Percentiles rank a stretch among this genome's conserved stretches.
phyloP scores from a whole-genome alignment of 35 echinoderm and acorn worm species.

The Apostichopus parvimensis region DNA sequence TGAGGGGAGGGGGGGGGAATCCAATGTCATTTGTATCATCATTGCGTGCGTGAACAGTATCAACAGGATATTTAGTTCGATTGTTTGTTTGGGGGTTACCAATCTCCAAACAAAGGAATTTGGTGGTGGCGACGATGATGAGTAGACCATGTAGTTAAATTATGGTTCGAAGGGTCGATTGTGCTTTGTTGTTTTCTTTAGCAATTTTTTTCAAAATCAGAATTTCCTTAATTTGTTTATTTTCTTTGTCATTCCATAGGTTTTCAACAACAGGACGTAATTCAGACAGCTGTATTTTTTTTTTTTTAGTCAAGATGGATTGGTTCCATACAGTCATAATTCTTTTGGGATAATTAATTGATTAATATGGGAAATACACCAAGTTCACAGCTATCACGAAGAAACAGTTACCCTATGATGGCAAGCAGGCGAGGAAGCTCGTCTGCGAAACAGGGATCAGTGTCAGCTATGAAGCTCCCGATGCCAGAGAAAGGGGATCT shows the following conservation, averaged over 20 bases:
- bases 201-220: neutral
- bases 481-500: conserved; percentile 52
- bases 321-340: conserved; percentile 7
- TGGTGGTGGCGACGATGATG: too few species aligned
- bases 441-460: conserved; percentile 36
- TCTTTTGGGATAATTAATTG: neutral
- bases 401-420: conserved; percentile 60
- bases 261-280: conserved; percentile 18
- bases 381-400: conserved; percentile 30
- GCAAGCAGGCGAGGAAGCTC: conserved; percentile 35
- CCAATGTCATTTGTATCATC: too few species aligned
- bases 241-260: neutral
- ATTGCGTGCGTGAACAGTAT: too few species aligned
- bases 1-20: too few species aligned
- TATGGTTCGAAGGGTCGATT: too few species aligned
- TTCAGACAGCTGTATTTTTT: conserved; percentile 35
- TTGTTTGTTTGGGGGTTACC: too few species aligned
- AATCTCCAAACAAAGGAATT: too few species aligned
- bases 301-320: conserved; percentile 2
- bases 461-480: conserved; percentile 7
- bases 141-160: too few species aligned
- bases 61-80: too few species aligned
- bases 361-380: conserved; percentile 51
- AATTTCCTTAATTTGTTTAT: neutral
- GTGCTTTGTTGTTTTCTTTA: neutral